Evolutionary conservation across 2,888 invertebrate species (phyloP), one percentile per base, ranked within the genome.

Genomic region (Argyra leucocephala): DNA sequence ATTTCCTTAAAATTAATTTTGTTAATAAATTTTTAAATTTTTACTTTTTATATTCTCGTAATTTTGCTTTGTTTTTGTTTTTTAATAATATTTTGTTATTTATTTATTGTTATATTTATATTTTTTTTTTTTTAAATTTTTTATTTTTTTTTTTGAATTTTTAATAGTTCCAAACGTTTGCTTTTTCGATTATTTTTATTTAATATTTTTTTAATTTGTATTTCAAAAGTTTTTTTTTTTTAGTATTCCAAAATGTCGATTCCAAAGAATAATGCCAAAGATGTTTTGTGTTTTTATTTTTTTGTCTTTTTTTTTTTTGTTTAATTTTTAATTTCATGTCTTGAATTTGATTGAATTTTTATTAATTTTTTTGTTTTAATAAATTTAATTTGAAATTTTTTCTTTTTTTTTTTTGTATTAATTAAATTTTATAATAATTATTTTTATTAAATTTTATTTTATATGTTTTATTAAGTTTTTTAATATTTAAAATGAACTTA

Each of bases 371-470:
- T 48, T 3, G 6, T 48, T 31, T 31, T 31, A 12, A 6, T 31
- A 31, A 31, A 31, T 10, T 31, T 68, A 68, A 69, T 69, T 68
- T 65, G 66, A 69, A 64, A 67, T 69, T 68, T 69, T 65, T 67
- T 68, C 68, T 66, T 57, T 18, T 67, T 66, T 67, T 68, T 69
- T 68, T n/a, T n/a, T n/a, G n/a, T n/a, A n/a, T n/a, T n/a, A n/a
- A n/a, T n/a, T n/a, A n/a, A n/a, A n/a, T n/a, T 67, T 66, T 68
- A 69, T 69, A 69, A 66, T 67, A 67, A 67, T 68, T 65, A 63
- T 69, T 69, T 66, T 58, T 68, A 31, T 31, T 31, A 10, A 31
- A 31, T 31, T 31, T 31, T 31, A 31, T 31, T 7, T 31, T 31
- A 31, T 7, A 7, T 31, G 31, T 31, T 31, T 7, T 31, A 31